phyloP scores from a whole-genome alignment of 2,888 invertebrate genomes.

The Calliopum simillimum region DNA sequence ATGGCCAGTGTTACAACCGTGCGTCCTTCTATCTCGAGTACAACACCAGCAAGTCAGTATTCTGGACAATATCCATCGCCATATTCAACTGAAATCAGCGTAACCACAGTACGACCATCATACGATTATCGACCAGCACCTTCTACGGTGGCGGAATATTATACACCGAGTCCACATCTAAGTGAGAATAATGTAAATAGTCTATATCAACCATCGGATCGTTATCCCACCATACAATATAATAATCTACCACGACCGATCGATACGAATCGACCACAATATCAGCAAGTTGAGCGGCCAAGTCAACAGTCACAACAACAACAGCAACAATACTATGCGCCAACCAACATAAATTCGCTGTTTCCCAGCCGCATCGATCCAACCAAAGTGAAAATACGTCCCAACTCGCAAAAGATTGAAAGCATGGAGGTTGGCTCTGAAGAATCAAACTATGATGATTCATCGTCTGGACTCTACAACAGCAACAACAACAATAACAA shows the following conservation, averaged over 20 bases:
- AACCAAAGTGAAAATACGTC: conserved; percentile 57
- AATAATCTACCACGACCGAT: conserved; percentile 48
- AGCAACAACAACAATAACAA: conserved; percentile 37
- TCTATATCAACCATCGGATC: conserved; percentile 55
- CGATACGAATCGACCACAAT: conserved; percentile 30
- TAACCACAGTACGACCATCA: conserved; percentile 46
- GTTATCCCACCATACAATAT: conserved; percentile 53
- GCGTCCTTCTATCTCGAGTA: conserved; percentile 48
- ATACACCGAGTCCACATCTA: conserved; percentile 63
- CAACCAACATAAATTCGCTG: conserved; percentile 38
- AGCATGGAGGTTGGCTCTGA: conserved; percentile 53
- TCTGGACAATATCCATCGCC: conserved; percentile 50
- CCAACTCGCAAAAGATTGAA: conserved; percentile 62
- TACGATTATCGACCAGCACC: conserved; percentile 53
- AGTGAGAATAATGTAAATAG: conserved; percentile 61
- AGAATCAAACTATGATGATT: conserved; percentile 48
- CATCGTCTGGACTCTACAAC: conserved; percentile 49
- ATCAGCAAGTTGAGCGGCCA: conserved; percentile 21
- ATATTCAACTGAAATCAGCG: conserved; percentile 49
- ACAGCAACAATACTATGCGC: conserved; percentile 11
- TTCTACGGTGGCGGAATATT: conserved; percentile 55
- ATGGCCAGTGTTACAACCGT: conserved; percentile 52
- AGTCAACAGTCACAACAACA: conserved; percentile 14
- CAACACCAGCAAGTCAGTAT: conserved; percentile 49
- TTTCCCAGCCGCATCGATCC: conserved; percentile 54